Conservation (phyloP, 2,113 vertebrate genomes). For the Cheilinus undulatus region DNA sequence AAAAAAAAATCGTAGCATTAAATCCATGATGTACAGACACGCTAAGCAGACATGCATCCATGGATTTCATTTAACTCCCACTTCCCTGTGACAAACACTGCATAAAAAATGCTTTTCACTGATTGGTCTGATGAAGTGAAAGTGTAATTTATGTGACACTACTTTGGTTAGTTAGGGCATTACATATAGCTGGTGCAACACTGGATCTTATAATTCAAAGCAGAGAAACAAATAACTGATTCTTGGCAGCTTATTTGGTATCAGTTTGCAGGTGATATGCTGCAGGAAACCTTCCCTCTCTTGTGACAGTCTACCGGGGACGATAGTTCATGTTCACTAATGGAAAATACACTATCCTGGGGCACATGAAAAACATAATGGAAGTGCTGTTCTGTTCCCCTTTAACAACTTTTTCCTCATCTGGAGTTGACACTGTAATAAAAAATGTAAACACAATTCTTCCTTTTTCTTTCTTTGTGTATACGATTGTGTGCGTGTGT, state of each 20-base stretch:
- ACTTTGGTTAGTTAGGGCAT: too few species aligned
- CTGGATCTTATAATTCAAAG: slow-evolving; percentile 19
- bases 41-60: too few species aligned
- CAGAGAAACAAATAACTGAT: slow-evolving; percentile 23
- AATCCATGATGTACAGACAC: too few species aligned
- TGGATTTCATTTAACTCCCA: too few species aligned
- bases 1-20: too few species aligned
- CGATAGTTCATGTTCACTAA: slow-evolving; percentile 61
- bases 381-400: slow-evolving; percentile 53
- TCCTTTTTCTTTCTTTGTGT: slow-evolving; percentile 16
- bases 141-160: too few species aligned
- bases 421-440: slow-evolving; percentile 58
- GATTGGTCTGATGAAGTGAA: too few species aligned
- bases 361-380: slow-evolving; percentile 71
- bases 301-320: slow-evolving; percentile 37
- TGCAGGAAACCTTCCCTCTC: slow-evolving; percentile 10
- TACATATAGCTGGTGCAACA: too few species aligned
- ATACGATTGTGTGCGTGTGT: slow-evolving; percentile 5
- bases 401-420: slow-evolving; percentile 71
- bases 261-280: slow-evolving; percentile 43
- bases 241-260: slow-evolving; percentile 44
- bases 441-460: slow-evolving; percentile 70
- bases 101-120: too few species aligned
- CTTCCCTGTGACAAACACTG: too few species aligned
- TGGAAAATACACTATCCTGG: slow-evolving; percentile 70